Conservation (phyloP, 2,797 vertebrate species). For the Enteromius trimaculatus region DNA sequence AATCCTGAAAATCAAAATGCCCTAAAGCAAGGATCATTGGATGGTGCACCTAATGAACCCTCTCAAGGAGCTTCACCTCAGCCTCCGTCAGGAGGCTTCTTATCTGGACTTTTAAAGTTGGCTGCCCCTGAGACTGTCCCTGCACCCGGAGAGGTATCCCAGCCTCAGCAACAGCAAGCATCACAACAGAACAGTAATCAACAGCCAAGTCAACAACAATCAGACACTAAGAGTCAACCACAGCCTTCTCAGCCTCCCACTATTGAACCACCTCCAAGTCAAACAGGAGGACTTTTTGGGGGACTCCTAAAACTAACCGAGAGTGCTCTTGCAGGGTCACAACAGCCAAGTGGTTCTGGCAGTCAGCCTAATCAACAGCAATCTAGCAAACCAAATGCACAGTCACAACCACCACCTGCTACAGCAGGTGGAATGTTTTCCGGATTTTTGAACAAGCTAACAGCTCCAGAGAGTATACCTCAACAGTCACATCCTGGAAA, state of each 20-base stretch:
- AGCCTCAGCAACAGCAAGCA: constrained; percentile 55
- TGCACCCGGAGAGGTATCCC: neutral
- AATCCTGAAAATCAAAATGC: constrained; percentile 50
- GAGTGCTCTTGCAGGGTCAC: constrained; percentile 61
- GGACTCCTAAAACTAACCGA: constrained; percentile 80
- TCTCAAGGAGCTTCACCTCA: constrained; percentile 61
- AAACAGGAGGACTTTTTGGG: constrained; percentile 76
- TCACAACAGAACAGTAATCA: constrained; percentile 37
- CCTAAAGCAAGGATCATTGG: constrained; percentile 47
- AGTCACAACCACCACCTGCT: constrained; percentile 68
- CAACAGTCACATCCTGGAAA: constrained; percentile 60
- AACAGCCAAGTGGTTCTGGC: constrained; percentile 55
- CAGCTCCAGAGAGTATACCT: constrained; percentile 65
- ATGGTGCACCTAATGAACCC: constrained; percentile 45
- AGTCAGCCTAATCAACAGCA: constrained; percentile 59
- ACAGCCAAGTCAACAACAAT: constrained; percentile 55
- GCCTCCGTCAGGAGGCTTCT: constrained; percentile 72
- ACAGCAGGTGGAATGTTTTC: constrained; percentile 69
- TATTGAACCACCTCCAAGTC: constrained; percentile 42
- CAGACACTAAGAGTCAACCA: constrained; percentile 50
- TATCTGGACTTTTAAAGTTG: constrained; percentile 76
- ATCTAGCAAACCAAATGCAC: constrained; percentile 66
- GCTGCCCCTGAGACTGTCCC: constrained; percentile 29
- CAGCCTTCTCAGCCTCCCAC: constrained; percentile 46
- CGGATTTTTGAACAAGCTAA: constrained; percentile 75